These are phyloP conservation scores for Borostomias antarcticus DNA, from an alignment of 2,797 vertebrate genomes.

Conservation along the genomic window DNA sequence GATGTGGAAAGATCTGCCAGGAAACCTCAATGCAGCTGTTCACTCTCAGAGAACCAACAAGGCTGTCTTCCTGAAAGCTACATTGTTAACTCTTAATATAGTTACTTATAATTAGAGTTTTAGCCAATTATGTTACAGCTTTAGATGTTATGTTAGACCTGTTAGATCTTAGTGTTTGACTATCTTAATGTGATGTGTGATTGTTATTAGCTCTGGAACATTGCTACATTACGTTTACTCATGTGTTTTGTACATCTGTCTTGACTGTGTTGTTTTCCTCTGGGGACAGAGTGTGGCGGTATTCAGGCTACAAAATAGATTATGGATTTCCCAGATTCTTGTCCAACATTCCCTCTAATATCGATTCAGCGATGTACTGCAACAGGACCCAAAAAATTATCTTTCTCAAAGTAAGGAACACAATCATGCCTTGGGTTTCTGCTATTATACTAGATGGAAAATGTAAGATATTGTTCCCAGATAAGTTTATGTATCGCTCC, in stretches of 20 bases:
- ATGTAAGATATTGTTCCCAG: neutral
- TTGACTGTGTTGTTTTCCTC: slow-evolving; percentile 10
- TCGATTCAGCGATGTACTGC: slow-evolving; percentile 82
- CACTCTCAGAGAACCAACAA: slow-evolving; percentile 80
- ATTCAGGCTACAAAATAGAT: slow-evolving; percentile 78
- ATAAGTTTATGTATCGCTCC: neutral
- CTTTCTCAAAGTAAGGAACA: slow-evolving; percentile 79
- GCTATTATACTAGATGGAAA: neutral
- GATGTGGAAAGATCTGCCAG: slow-evolving; percentile 83
- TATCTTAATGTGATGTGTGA: too few species aligned
- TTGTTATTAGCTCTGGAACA: neutral
- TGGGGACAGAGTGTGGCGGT: slow-evolving; percentile 83
- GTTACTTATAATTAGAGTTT: too few species aligned
- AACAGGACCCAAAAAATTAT: slow-evolving; percentile 74
- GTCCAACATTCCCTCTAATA: slow-evolving; percentile 69
- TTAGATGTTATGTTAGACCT: too few species aligned
- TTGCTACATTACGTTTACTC: neutral
- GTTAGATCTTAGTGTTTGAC: too few species aligned
- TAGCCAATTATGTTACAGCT: too few species aligned
- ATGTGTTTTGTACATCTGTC: slow-evolving; percentile 1
- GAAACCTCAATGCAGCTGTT: slow-evolving; percentile 80
- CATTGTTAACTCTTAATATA: neutral
- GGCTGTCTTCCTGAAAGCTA: slow-evolving; percentile 86
- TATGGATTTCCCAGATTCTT: slow-evolving; percentile 78
- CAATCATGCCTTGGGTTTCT: neutral